These are phyloP conservation scores for Meles meles DNA, from an alignment of 2,113 vertebrate genomes.

Conservation along the genomic window DNA sequence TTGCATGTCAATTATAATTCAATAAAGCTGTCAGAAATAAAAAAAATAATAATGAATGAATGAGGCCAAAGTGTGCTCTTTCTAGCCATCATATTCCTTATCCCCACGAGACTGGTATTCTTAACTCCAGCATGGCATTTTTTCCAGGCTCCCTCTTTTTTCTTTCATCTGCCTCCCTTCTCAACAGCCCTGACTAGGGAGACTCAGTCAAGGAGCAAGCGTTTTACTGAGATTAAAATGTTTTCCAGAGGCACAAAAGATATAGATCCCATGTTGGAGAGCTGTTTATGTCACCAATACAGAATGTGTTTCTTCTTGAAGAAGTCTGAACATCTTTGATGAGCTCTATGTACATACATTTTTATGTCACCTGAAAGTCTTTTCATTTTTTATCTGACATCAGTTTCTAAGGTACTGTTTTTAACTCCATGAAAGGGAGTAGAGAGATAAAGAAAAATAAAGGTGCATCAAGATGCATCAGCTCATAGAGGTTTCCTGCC, in stretches of 20 bases:
- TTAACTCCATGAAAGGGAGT: not conserved
- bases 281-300: not conserved
- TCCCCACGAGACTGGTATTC: rapidly evolving
- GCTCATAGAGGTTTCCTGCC: not conserved
- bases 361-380: not conserved
- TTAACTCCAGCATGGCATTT: rapidly evolving
- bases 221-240: not conserved
- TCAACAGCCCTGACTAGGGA: not conserved
- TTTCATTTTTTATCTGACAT: not conserved
- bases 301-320: not conserved
- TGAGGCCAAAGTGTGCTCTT: not conserved
- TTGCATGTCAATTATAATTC: not conserved
- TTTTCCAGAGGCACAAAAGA: not conserved
- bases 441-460: not conserved
- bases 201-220: not conserved
- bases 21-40: not conserved
- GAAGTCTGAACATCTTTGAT: not conserved
- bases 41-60: not conserved
- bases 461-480: not conserved
- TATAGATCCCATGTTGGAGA: not conserved
- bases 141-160: not conserved
- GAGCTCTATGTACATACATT: not conserved
- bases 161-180: not conserved
- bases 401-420: not conserved
- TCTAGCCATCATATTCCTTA: not conserved